Percentiles rank a stretch among this genome's conserved stretches.
These are phyloP conservation scores for Emydura subglobosa DNA, from an alignment of 2,113 vertebrate species.

Conservation along the genomic window DNA sequence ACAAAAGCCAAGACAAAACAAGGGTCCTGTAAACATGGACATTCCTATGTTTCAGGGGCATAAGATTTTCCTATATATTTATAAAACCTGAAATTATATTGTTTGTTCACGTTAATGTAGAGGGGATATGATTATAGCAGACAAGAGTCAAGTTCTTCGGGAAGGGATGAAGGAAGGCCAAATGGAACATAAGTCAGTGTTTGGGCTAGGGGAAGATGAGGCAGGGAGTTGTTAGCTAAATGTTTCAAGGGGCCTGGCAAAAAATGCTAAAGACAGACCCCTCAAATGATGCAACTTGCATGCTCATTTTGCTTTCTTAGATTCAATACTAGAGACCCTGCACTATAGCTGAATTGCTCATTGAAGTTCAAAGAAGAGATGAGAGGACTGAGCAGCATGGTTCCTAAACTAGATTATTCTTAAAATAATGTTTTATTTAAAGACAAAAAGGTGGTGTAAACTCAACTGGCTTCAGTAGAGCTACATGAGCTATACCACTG, in stretches of 20 bases:
- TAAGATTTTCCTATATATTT: not conserved
- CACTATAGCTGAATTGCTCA: not conserved
- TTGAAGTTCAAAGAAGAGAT: rapidly evolving
- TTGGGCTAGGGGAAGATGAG: not conserved
- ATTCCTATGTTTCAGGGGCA: conserved; percentile 6
- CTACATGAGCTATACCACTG: not conserved
- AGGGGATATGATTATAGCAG: too few species aligned
- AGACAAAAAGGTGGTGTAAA: not conserved
- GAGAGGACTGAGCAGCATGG: not conserved
- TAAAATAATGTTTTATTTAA: not conserved
- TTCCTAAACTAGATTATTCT: not conserved
- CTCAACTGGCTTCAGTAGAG: not conserved
- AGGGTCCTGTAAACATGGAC: conserved; percentile 5
- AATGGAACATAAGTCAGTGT: not conserved
- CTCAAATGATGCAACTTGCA: not conserved
- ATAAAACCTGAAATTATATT: not conserved
- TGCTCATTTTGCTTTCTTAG: not conserved
- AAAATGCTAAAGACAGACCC: not conserved
- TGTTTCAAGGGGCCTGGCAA: not conserved
- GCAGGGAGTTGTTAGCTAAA: not conserved
- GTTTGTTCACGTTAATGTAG: not conserved
- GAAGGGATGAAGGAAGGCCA: not conserved
- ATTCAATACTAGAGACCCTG: not conserved
- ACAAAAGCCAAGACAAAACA: not conserved
- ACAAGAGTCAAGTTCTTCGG: not conserved